Base-by-base conservation (phyloP, 2,888 invertebrate genomes). In the Elysia crispata region DNA sequence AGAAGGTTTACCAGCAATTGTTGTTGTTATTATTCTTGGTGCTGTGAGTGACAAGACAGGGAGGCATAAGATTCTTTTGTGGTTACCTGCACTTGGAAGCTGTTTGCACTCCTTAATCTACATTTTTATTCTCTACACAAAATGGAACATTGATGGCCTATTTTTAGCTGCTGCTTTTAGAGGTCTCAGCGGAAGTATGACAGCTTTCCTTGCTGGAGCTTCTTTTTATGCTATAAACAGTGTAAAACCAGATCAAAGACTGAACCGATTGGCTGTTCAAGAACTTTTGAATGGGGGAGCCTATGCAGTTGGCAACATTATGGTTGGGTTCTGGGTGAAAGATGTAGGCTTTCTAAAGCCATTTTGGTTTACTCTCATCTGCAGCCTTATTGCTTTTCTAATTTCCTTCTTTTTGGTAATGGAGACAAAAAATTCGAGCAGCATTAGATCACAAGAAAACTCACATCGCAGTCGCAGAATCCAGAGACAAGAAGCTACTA, bases 31-130 rank as follows among this genome's bases (percentile, higher is more conserved):
- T 23, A 87, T 91, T 62, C 85, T 91, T 3, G 91, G 91, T n/a
- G 90, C 89, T 57, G 85, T 89, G 67, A 91, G 91, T 86, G 91
- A 91, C 76, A 83, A 89, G 66, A 90, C 89, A 18, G 90, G 90
- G 0, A 82, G 88, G 41, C 84, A 90, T 41, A 89, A 87, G 77
- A 90, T 91, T 69, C 85, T 91, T 74, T 84, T 91, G 77, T 91
- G 91, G 90, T 78, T 91, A 69, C 91, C 91, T 8, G 86, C 89
- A 8, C 81, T 91, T 0, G 91, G 91, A 33, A 89, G 88, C 74
- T 85, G 88, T 11, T 30, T 89, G 15, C 90, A 90, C 81, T 88
- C 87, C 6, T 82, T 91, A 23, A 88, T 90, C 31, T 90, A 89
- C 81, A 87, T 89, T 20, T 77, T 89, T 64, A 87, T 88, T 41